These are phyloP conservation scores for Sussaba pulchella DNA, from an alignment of 2,888 invertebrate species.

Conservation along the genomic window DNA sequence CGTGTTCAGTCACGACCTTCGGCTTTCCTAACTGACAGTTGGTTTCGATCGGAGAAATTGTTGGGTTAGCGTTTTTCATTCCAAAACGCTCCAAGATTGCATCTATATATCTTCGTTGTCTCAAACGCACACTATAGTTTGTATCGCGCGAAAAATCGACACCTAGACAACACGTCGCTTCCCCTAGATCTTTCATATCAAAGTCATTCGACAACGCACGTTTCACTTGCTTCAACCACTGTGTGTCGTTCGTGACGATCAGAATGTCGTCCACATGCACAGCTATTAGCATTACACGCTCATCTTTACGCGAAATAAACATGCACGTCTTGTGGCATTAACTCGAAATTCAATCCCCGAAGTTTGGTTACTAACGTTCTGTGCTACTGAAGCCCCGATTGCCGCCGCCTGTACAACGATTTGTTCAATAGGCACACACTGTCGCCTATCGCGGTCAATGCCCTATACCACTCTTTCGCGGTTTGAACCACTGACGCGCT, in stretches of 20 bases:
- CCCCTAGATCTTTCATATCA: conserved; percentile 49
- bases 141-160: conserved; percentile 53
- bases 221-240: conserved; percentile 41
- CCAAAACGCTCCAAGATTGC: conserved; percentile 32
- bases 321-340: conserved; percentile 51
- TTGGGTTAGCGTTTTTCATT: conserved; percentile 44
- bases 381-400: conserved; percentile 59
- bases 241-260: conserved; percentile 29
- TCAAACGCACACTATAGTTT: conserved; percentile 12
- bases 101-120: conserved; percentile 28
- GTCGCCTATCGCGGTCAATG: conserved; percentile 15
- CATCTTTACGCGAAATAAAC: conserved; percentile 21
- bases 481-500: conserved; percentile 38
- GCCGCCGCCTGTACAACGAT: conserved; percentile 52
- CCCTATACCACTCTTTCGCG: conserved; percentile 31
- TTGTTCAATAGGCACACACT: conserved; percentile 55
- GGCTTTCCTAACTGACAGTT: conserved; percentile 44
- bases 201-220: conserved; percentile 35
- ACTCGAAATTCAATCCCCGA: conserved; percentile 9
- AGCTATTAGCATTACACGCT: conserved; percentile 35
- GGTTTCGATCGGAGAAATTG: conserved; percentile 31
- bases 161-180: conserved; percentile 39
- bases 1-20: background rate
- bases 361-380: conserved; percentile 45
- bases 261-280: no score